phyloP scores from a whole-genome alignment of 1,140 invertebrate species.

The Cepaea nemoralis region DNA sequence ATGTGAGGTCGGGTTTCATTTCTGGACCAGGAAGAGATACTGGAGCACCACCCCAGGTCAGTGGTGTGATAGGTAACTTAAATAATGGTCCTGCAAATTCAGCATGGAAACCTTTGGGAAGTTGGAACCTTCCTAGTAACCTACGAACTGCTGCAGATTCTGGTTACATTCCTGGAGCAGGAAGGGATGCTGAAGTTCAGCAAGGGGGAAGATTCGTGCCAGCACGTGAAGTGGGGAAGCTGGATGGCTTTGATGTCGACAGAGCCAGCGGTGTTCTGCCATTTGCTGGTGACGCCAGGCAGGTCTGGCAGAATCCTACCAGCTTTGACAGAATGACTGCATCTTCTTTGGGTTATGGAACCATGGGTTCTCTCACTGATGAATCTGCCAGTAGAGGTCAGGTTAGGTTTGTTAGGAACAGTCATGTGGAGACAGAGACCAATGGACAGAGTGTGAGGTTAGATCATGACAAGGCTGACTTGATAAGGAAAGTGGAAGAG shows the following conservation, averaged over 20 bases:
- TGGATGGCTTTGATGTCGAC: neutral
- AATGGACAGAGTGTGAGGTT: neutral
- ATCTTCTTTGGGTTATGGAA: neutral
- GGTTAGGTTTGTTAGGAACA: neutral
- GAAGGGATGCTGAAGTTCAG: neutral
- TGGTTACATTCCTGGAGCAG: neutral
- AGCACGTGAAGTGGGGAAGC: neutral
- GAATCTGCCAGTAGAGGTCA: neutral
- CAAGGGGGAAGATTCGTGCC: neutral
- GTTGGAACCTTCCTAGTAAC: no score
- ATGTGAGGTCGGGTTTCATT: no score
- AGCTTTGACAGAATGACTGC: neutral
- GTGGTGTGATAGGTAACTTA: no score
- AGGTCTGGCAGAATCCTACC: neutral
- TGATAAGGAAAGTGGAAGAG: conserved; percentile 2
- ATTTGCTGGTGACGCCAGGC: neutral
- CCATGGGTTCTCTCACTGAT: neutral
- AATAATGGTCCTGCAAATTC: no score
- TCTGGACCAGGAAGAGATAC: no score
- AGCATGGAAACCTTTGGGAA: no score
- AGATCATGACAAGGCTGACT: neutral
- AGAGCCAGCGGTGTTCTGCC: neutral
- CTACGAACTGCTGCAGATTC: neutral
- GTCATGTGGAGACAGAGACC: neutral
- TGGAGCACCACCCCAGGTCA: no score